Percentiles rank a stretch among this genome's conserved stretches.
Conservation (phyloP, 2,797 vertebrate species). For the Euthynnus affinis region DNA sequence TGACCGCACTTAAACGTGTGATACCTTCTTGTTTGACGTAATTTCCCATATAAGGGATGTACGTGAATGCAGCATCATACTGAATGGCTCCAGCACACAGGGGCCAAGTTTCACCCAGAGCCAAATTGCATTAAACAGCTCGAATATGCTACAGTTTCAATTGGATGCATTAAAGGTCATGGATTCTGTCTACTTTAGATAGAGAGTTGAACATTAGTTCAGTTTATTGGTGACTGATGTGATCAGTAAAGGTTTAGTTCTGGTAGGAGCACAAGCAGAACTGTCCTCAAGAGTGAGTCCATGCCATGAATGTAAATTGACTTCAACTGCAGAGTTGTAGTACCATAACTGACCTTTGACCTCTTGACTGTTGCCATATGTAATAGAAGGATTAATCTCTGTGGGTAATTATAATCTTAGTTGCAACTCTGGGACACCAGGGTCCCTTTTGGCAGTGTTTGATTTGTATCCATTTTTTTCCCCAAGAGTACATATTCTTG, state of each 20-base stretch:
- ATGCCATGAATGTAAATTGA: background rate
- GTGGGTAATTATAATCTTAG: background rate
- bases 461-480: background rate
- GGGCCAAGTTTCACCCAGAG: background rate
- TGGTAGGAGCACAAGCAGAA: background rate
- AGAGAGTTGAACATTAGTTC: background rate
- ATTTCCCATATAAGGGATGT: background rate
- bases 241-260: background rate
- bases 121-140: background rate
- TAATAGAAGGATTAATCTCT: conserved; percentile 12
- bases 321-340: too few relatives aligned
- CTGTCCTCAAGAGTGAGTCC: background rate
- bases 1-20: accelerated
- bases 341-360: background rate
- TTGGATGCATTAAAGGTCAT: background rate
- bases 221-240: background rate
- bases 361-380: background rate
- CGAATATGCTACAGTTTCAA: background rate
- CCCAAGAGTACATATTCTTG: too few relatives aligned
- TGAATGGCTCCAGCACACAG: background rate
- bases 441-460: too few relatives aligned
- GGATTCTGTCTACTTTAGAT: background rate
- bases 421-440: background rate
- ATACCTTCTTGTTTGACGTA: accelerated
- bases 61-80: conserved; percentile 9